Percentiles rank a stretch among this genome's conserved stretches.
Evolutionary conservation across 2,888 invertebrate species (phyloP).

Genomic region (Diarsia mendica): DNA sequence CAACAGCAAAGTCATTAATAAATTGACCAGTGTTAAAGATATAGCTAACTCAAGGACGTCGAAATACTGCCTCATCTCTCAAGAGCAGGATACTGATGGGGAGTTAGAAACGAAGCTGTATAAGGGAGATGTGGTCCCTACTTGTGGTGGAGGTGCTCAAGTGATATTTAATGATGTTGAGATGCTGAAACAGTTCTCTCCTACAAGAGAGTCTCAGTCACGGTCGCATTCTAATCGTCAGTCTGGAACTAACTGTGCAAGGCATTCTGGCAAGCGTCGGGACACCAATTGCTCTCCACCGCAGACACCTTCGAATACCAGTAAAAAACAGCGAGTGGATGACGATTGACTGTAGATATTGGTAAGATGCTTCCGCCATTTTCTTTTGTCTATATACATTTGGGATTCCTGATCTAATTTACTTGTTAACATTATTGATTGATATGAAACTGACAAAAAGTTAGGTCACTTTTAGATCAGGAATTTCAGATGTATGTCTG

Average conservation of each 20-base stretch:
- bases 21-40: constrained; percentile 94
- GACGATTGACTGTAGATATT: constrained; percentile 73
- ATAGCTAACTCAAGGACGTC: constrained; percentile 93
- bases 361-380: constrained; percentile 42
- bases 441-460: constrained; percentile 3
- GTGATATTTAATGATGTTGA: constrained; percentile 99
- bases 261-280: constrained; percentile 85
- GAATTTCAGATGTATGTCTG: constrained; percentile 29
- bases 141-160: constrained; percentile 98
- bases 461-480: not conserved
- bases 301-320: constrained; percentile 85
- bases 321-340: constrained; percentile 86
- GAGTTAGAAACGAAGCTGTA: constrained; percentile 97
- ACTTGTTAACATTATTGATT: constrained; percentile 15
- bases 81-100: constrained; percentile 97
- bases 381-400: constrained; percentile 12
- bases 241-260: constrained; percentile 79
- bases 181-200: constrained; percentile 95
- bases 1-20: constrained; percentile 95
- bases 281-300: constrained; percentile 84
- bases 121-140: constrained; percentile 98
- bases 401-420: constrained; percentile 18
- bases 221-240: constrained; percentile 72
- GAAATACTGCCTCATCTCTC: constrained; percentile 98
- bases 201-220: constrained; percentile 83